phyloP scores from a whole-genome alignment of 2,888 invertebrate species.

The Troides aeacus region DNA sequence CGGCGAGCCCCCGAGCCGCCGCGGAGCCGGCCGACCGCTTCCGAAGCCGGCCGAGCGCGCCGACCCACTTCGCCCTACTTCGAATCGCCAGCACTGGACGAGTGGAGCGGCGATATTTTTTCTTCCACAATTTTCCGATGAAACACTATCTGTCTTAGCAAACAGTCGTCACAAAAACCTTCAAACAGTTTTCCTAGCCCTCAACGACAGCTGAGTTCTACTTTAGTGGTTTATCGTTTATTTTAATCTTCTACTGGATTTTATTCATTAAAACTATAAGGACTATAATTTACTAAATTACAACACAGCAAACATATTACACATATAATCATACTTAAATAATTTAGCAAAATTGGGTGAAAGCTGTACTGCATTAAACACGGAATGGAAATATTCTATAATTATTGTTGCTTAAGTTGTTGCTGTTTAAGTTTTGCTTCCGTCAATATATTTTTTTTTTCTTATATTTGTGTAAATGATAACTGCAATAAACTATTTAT shows the following conservation, averaged over 20 bases:
- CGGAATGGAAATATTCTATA: too few species aligned
- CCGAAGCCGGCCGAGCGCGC: constrained; percentile 62
- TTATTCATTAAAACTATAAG: too few species aligned
- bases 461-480: too few species aligned
- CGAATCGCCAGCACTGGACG: constrained; percentile 64
- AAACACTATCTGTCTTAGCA: constrained; percentile 54
- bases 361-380: too few species aligned
- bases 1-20: constrained; percentile 47
- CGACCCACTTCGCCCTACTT: constrained; percentile 74
- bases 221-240: neutral
- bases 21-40: constrained; percentile 41
- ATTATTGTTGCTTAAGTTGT: too few species aligned
- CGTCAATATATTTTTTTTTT: too few species aligned
- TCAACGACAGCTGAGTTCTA: constrained; percentile 30
- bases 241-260: neutral
- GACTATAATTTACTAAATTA: too few species aligned
- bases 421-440: too few species aligned
- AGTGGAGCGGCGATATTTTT: constrained; percentile 67
- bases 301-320: too few species aligned
- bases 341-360: too few species aligned
- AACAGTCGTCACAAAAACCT: constrained; percentile 47
- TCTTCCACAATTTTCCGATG: constrained; percentile 66
- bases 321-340: too few species aligned
- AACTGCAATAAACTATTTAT: too few species aligned
- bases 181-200: constrained; percentile 37